Conservation (phyloP, 2,113 vertebrate genomes). For the Porphyrio hochstetteri region DNA sequence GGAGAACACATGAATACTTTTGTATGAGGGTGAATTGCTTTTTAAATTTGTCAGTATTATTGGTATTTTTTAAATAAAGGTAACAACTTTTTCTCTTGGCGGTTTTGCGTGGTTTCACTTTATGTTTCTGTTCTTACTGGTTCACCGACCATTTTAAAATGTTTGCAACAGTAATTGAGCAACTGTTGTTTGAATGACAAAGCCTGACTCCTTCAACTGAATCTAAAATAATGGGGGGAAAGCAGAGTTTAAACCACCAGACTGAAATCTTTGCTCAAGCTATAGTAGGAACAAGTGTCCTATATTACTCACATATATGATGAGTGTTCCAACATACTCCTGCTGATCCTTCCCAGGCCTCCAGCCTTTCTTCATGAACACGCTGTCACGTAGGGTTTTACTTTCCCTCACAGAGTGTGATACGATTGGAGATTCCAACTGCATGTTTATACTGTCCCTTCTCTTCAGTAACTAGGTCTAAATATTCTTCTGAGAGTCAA, state of each 20-base stretch:
- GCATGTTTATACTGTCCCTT: not conserved
- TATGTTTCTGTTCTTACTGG: not conserved
- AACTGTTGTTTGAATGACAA: not conserved
- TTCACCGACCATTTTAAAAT: not conserved
- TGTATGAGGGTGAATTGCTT: constrained; percentile 78
- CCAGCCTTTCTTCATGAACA: not conserved
- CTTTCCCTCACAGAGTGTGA: not conserved
- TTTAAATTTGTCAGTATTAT: constrained; percentile 84
- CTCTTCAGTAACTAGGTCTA: not conserved
- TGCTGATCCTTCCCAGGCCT: not conserved
- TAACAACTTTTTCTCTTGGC: constrained; percentile 69
- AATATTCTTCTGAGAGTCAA: not conserved
- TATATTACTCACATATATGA: too few relatives aligned
- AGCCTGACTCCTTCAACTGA: not conserved
- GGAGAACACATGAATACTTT: constrained; percentile 75
- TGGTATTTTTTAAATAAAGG: constrained; percentile 83
- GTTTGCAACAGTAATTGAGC: not conserved
- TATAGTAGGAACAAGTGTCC: not conserved
- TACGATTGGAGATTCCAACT: not conserved
- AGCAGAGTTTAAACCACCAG: not conserved
- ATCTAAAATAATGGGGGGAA: not conserved
- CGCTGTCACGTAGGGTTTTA: fast-evolving
- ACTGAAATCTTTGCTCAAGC: not conserved
- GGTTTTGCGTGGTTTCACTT: not conserved
- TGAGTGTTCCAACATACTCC: too few relatives aligned